These are phyloP conservation scores for Notiomystis cincta DNA, from an alignment of 2,113 vertebrate genomes.

Conservation along the genomic window DNA sequence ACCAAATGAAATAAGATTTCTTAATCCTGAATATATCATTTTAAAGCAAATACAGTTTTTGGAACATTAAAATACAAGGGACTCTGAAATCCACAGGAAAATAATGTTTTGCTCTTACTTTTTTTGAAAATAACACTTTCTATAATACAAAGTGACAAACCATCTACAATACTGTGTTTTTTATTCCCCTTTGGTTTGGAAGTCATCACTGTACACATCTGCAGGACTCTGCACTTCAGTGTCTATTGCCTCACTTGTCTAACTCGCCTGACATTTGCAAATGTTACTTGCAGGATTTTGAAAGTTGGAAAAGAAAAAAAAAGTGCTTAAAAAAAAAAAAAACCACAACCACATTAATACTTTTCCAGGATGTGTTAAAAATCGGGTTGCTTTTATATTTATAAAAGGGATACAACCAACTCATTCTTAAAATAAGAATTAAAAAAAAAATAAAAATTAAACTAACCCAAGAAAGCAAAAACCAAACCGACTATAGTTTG, in stretches of 20 bases:
- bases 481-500: slow-evolving; percentile 60
- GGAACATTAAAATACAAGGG: slow-evolving; percentile 71
- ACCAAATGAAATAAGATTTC: slow-evolving; percentile 54
- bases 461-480: slow-evolving; percentile 31
- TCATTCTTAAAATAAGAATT: slow-evolving; percentile 70
- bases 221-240: slow-evolving; percentile 68
- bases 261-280: slow-evolving; percentile 68
- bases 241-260: slow-evolving; percentile 72
- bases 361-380: slow-evolving; percentile 74
- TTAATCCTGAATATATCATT: slow-evolving; percentile 65
- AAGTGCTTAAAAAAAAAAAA: slow-evolving; percentile 70
- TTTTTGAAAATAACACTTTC: slow-evolving; percentile 71
- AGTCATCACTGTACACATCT: slow-evolving; percentile 67
- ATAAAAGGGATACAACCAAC: slow-evolving; percentile 73
- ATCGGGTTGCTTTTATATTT: slow-evolving; percentile 69
- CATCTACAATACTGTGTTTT: slow-evolving; percentile 68
- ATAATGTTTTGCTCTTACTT: slow-evolving; percentile 49
- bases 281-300: slow-evolving; percentile 67
- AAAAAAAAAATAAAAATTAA: background rate
- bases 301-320: slow-evolving; percentile 57
- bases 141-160: slow-evolving; percentile 76
- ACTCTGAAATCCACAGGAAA: slow-evolving; percentile 68
- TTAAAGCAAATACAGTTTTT: slow-evolving; percentile 70
- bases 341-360: slow-evolving; percentile 62
- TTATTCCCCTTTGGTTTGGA: slow-evolving; percentile 78